Conservation (phyloP, 2,888 invertebrate genomes). For the Lissonota sp. region DNA sequence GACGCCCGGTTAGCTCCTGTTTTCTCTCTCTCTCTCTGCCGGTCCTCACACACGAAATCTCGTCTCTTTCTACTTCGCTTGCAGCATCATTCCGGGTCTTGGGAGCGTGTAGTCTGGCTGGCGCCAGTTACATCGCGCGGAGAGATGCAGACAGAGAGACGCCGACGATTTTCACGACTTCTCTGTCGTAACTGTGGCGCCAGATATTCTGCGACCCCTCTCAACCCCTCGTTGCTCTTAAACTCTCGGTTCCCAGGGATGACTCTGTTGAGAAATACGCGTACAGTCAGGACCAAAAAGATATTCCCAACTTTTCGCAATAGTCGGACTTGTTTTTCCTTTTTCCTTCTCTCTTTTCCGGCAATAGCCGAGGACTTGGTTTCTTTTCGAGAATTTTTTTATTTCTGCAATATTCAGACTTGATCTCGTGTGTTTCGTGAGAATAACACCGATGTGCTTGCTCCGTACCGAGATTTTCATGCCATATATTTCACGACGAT, state of each 20-base stretch:
- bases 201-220: constrained; percentile 68
- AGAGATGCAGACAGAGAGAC: constrained; percentile 76
- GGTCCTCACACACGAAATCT: not conserved
- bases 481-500: not conserved
- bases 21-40: constrained; percentile 4
- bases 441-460: not conserved
- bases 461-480: not conserved
- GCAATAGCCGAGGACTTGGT: too few species aligned
- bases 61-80: not conserved
- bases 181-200: constrained; percentile 73
- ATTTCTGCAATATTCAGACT: too few species aligned
- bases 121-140: constrained; percentile 75
- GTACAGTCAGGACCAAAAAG: constrained; percentile 42
- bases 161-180: constrained; percentile 58
- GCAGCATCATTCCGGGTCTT: constrained; percentile 3
- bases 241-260: constrained; percentile 8
- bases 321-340: not conserved
- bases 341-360: constrained; percentile 12
- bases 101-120: constrained; percentile 70
- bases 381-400: constrained; percentile 14
- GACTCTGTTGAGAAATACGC: constrained; percentile 20
- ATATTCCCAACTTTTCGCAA: not conserved
- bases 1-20: constrained; percentile 41
- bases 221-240: constrained; percentile 20
- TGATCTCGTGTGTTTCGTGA: not conserved